A percentile compares a stretch with the other conserved stretches of the same genome.
Evolutionary conservation across 1,140 invertebrate species (phyloP).

Genomic region (Planococcus citri): DNA sequence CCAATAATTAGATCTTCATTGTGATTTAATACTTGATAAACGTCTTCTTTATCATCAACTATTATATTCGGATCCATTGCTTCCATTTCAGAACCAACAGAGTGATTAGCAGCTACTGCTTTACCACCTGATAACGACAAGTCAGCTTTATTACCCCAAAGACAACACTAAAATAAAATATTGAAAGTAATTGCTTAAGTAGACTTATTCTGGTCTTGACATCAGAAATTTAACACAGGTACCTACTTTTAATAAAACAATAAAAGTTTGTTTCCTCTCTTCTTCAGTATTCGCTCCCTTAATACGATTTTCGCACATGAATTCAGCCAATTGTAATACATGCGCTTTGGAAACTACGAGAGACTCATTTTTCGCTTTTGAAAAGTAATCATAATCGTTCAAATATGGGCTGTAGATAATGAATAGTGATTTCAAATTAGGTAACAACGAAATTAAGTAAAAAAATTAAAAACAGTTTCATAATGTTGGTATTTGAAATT

Average conservation of each 20-base stretch:
- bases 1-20: neutral
- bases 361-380: slow-evolving; percentile 51
- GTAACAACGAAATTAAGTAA: too few relatives aligned
- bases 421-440: too few relatives aligned
- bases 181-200: neutral
- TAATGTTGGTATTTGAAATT: too few relatives aligned
- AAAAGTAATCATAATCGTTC: slow-evolving; percentile 62
- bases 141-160: slow-evolving; percentile 54
- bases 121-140: slow-evolving; percentile 68
- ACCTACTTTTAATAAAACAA: slow-evolving; percentile 22
- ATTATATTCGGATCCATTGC: slow-evolving; percentile 54
- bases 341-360: slow-evolving; percentile 34
- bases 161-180: slow-evolving; percentile 24
- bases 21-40: slow-evolving; percentile 39
- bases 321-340: slow-evolving; percentile 8
- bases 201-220: too few relatives aligned
- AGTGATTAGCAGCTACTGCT: slow-evolving; percentile 39
- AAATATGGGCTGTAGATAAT: too few relatives aligned
- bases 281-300: neutral
- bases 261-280: slow-evolving; percentile 9
- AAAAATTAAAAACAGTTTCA: too few relatives aligned
- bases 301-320: neutral
- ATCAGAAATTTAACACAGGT: too few relatives aligned
- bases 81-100: slow-evolving; percentile 49
- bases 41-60: slow-evolving; percentile 46